A percentile compares a stretch with the other conserved stretches of the same genome.
Evolutionary conservation across 2,113 vertebrate species (phyloP).

Genomic region (Bos javanicus): DNA sequence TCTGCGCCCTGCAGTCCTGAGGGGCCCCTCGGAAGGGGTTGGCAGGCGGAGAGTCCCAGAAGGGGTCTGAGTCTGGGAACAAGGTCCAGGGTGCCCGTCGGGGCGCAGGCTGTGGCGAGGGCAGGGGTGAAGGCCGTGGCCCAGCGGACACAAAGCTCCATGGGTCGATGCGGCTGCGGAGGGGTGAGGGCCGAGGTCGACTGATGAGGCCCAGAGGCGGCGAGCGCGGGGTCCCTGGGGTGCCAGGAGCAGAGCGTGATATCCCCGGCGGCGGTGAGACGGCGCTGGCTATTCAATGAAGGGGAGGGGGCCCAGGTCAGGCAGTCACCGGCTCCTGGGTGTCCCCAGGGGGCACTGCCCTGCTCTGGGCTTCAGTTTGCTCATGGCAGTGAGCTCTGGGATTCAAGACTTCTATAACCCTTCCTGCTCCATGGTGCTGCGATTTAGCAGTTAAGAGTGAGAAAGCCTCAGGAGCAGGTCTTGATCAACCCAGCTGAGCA

Average conservation of each 20-base stretch:
- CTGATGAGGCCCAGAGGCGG: slow-evolving; percentile 84
- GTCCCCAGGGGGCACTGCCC: neutral
- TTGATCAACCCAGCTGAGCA: neutral
- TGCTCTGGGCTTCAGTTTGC: neutral
- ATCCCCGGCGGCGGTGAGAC: slow-evolving; percentile 60
- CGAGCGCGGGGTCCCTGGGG: slow-evolving; percentile 68
- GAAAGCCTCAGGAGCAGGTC: neutral
- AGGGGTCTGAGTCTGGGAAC: slow-evolving; percentile 81
- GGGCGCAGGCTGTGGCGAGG: slow-evolving; percentile 66
- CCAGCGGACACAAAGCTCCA: slow-evolving; percentile 92
- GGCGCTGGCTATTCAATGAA: slow-evolving; percentile 24
- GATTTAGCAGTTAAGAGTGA: neutral
- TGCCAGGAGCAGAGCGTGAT: slow-evolving; percentile 52
- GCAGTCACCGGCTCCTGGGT: too few species aligned
- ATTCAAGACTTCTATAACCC: accelerated
- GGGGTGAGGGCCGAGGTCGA: slow-evolving; percentile 87
- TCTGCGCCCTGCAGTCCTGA: slow-evolving; percentile 69
- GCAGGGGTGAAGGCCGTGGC: slow-evolving; percentile 40
- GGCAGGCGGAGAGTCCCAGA: slow-evolving; percentile 86
- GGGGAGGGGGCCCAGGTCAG: neutral
- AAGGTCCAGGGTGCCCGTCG: slow-evolving; percentile 84
- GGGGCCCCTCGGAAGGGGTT: slow-evolving; percentile 73
- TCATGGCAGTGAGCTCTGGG: neutral
- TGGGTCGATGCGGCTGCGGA: slow-evolving; percentile 89
- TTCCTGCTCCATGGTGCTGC: accelerated